Base-by-base conservation (phyloP, 1,140 invertebrate genomes). In the Drosophila rufa region DNA sequence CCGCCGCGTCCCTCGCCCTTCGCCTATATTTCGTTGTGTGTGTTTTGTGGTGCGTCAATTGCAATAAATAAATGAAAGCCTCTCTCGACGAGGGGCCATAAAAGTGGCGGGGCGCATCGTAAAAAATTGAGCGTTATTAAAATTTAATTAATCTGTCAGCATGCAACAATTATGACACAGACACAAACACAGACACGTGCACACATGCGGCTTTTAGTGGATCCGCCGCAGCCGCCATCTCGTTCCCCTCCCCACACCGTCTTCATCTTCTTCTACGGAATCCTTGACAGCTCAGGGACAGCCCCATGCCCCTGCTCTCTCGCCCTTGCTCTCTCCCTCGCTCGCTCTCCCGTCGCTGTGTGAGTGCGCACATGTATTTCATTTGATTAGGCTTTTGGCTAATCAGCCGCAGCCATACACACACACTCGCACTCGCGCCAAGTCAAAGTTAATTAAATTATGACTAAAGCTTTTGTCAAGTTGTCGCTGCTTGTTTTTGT, bases 401-500 rank as follows among this genome's bases (percentile, higher is more conserved):
- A 80, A 80, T 82, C 78, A 75, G 60, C 61, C 61, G 38, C 64
- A 70, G 47, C 65, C 51, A 58, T 40, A 53, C 60, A 50, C 48
- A 56, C 66, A 57, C 17, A 25, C 27, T 59, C 17, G n/a, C 57
- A 56, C 50, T 33, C 17, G 45, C 50, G 58, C 22, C 51, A 22
- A 87, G 76, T 80, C 64, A 85, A 73, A 84, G 80, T 84, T 89
- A 89, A 89, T 89, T 90, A 90, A 89, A 89, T 89, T 90, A 89
- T 80, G 89, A 73, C 78, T 81, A 89, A 90, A 89, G 84, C 84
- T 85, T 85, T 79, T 84, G 71, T 57, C 61, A 69, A 69, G 22
- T 59, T 80, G 45, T 74, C 46, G 43, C 61, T 40, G 40, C 30
- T 61, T 47, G 30, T 62, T 69, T 46, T 80, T 80, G 45, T 73